Base-by-base conservation (phyloP, 2,888 invertebrate species). In the Macaria liturata region DNA sequence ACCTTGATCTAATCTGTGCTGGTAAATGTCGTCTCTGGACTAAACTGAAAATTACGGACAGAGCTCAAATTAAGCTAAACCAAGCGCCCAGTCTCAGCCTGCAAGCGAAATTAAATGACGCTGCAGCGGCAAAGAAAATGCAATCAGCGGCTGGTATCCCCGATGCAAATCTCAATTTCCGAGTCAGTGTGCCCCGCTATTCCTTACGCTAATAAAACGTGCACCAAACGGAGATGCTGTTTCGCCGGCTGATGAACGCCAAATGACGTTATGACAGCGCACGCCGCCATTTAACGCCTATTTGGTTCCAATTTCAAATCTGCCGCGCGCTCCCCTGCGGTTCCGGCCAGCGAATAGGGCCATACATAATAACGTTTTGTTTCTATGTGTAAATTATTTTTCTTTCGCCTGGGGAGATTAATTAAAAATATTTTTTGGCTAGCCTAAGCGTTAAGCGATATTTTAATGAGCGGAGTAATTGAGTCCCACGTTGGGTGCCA, bases 231-330 rank as follows among this genome's bases (percentile, higher is more conserved):
- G 85, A 84, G 86, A 86, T 87, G 91, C 89, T 89, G 88, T 90
- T 88, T 86, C 86, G 89, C 81, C 80, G 83, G 83, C 86, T 91
- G 91, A 91, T 91, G 91, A 91, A 88, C 89, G 88, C 83, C 86
- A 91, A 91, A 91, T 88, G 88, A 88, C 80, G 91, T 91, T 91
- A 91, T 90, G 87, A 89, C 88, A 88, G 85, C 87, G 88, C 86
- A 85, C 89, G 92, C 90, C 92, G 93, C 93, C 93, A 93, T 94
- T 94, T 94, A 93, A 93, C 93, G 94, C 94, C 93, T 93, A 94
- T 94, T 93, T 94, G 93, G 89, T 88, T 93, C 91, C 92, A 92
- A 91, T 90, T 88, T 91, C 93, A 92, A 93, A 92, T 91, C 86
- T 89, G 79, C 78, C 87, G 91, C 90, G 87, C 90, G 87, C 87